phyloP scores from a whole-genome alignment of 2,113 vertebrate genomes.

The Tupaia tana region DNA sequence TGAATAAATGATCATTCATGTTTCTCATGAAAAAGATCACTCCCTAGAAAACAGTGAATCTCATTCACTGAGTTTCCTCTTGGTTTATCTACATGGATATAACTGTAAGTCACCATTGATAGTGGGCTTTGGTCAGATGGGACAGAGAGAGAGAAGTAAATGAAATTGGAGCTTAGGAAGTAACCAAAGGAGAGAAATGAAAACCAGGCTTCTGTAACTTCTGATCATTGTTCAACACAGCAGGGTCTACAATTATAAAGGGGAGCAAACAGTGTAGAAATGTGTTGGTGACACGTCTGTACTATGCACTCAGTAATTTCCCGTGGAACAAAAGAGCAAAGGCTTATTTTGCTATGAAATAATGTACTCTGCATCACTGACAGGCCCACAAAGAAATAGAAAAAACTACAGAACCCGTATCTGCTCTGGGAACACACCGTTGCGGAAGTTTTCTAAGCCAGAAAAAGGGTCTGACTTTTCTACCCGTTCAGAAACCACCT shows the following conservation, averaged over 20 bases:
- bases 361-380: constrained; percentile 67
- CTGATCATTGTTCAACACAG: constrained; percentile 63
- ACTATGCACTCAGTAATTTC: constrained; percentile 69
- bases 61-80: not conserved
- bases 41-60: not conserved
- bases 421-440: constrained; percentile 4
- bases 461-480: not conserved
- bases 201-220: constrained; percentile 60
- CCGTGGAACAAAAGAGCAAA: constrained; percentile 63
- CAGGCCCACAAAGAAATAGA: constrained; percentile 53
- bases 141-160: constrained; percentile 39
- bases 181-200: constrained; percentile 69
- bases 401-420: constrained; percentile 2
- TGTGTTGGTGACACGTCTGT: constrained; percentile 56
- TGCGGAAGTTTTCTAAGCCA: not conserved
- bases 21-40: not conserved
- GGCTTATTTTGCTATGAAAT: constrained; percentile 79
- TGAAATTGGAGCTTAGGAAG: constrained; percentile 42
- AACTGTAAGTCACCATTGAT: not conserved
- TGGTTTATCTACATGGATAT: not conserved
- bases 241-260: constrained; percentile 52
- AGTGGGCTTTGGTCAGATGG: not conserved
- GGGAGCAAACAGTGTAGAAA: constrained; percentile 70
- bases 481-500: not conserved
- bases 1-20: not conserved